Evolutionary conservation across 2,113 vertebrate species (phyloP).

Genomic region (Cyphomyrus discorhynchus): DNA sequence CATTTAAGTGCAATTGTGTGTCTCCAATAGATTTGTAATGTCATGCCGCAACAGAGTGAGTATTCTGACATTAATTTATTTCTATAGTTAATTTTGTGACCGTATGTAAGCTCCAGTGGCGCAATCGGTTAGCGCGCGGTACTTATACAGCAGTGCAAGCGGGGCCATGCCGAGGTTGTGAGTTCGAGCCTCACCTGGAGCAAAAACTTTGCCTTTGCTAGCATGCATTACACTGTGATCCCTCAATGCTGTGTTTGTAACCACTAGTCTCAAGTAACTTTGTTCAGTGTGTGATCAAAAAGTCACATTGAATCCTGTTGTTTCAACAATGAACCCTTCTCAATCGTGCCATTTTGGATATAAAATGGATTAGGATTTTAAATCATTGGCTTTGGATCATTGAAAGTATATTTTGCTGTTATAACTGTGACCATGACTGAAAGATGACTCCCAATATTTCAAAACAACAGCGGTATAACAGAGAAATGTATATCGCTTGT

Average conservation of each 20-base stretch:
- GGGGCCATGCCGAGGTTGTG: slow-evolving; percentile 97
- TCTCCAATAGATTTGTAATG: background rate
- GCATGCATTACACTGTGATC: background rate
- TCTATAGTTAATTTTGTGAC: background rate
- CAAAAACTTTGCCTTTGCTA: slow-evolving; percentile 44
- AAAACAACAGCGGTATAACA: background rate
- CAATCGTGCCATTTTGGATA: background rate
- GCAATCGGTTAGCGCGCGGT: slow-evolving; percentile 98
- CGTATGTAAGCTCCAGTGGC: slow-evolving; percentile 77
- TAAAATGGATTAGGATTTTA: background rate
- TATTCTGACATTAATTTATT: background rate
- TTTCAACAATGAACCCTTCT: background rate
- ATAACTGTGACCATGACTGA: background rate
- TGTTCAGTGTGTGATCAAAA: background rate
- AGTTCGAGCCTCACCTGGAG: slow-evolving; percentile 99
- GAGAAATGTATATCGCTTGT: background rate
- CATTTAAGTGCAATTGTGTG: background rate
- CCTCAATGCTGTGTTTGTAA: too few relatives aligned
- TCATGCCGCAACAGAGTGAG: background rate
- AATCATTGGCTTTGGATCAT: background rate
- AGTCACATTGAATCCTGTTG: background rate
- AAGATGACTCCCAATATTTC: background rate
- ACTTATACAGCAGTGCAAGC: slow-evolving; percentile 91
- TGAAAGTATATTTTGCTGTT: background rate
- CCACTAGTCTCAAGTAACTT: background rate